Conservation (phyloP, 2,797 vertebrate genomes). For the Pseudomugil gertrudae region DNA sequence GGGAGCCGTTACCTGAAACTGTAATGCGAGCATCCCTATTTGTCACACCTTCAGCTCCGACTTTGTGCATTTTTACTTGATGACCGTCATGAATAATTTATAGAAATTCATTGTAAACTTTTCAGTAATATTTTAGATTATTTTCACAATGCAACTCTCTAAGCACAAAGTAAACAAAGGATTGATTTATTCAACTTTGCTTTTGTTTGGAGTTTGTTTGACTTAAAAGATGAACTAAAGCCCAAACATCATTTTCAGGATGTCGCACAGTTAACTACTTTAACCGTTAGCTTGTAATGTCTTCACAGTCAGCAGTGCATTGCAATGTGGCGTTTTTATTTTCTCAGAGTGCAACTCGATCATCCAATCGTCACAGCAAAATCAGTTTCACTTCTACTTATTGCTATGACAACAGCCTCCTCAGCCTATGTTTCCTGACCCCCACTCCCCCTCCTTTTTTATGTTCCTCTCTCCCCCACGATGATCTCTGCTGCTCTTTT, state of each 20-base stretch:
- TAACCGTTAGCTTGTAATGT: not conserved
- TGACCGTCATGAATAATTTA: not conserved
- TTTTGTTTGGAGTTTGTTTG: too few species aligned
- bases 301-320: not conserved
- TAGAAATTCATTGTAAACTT: not conserved
- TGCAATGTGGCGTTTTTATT: slow-evolving; percentile 5
- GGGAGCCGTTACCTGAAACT: slow-evolving; percentile 10
- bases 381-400: slow-evolving; percentile 39
- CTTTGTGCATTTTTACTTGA: too few species aligned
- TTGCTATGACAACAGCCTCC: slow-evolving; percentile 54
- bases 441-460: not conserved
- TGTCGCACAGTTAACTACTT: not conserved
- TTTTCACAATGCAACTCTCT: too few species aligned
- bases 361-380: slow-evolving; percentile 9
- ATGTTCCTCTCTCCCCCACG: not conserved
- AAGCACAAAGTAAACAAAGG: not conserved
- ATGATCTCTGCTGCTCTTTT: not conserved
- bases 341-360: not conserved
- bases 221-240: not conserved
- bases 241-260: not conserved
- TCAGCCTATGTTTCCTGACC: slow-evolving; percentile 9
- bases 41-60: not conserved
- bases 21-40: not conserved
- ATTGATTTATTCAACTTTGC: not conserved
- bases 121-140: not conserved